Evolutionary conservation across 2,113 vertebrate species (phyloP).

Genomic region (Hippocampus mohnikei): DNA sequence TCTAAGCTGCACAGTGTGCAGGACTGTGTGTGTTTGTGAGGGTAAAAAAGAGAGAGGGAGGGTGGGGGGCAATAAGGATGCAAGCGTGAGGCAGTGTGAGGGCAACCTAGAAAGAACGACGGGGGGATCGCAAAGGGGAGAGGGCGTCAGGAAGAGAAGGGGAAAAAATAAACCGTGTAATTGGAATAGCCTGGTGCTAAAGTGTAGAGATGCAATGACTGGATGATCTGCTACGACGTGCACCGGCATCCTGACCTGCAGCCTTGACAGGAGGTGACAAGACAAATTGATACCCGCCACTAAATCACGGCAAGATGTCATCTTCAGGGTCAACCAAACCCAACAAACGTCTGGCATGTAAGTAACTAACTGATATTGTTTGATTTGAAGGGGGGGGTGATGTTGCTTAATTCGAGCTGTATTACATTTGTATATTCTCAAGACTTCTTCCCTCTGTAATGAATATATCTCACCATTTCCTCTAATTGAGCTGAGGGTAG

Average conservation of each 20-base stretch:
- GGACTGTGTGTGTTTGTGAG: slow-evolving; percentile 18
- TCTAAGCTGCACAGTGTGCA: slow-evolving; percentile 50
- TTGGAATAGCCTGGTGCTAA: slow-evolving; percentile 21
- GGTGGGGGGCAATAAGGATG: slow-evolving; percentile 41
- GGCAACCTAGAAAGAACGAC: slow-evolving; percentile 50
- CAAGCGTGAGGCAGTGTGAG: slow-evolving; percentile 57
- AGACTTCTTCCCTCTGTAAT: background rate
- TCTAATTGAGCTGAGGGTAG: background rate
- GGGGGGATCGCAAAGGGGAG: slow-evolving; percentile 36
- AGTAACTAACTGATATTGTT: slow-evolving; percentile 39
- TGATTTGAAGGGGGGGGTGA: background rate
- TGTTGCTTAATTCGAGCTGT: background rate
- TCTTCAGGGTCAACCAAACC: slow-evolving; percentile 63
- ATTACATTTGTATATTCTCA: too few species aligned
- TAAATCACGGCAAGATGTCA: slow-evolving; percentile 61
- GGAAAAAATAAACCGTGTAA: slow-evolving; percentile 10
- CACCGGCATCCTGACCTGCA: slow-evolving; percentile 49
- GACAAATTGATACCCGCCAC: slow-evolving; percentile 20
- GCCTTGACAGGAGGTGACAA: slow-evolving; percentile 47
- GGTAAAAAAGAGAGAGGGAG: slow-evolving; percentile 28
- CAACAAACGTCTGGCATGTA: slow-evolving; percentile 66
- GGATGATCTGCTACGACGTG: slow-evolving; percentile 48
- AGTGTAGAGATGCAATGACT: slow-evolving; percentile 42
- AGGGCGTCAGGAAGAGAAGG: slow-evolving; percentile 30
- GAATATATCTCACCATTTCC: background rate